Conservation (phyloP, 53 echinoderm and acorn worm species). For the Temnopleurus reevesii region DNA sequence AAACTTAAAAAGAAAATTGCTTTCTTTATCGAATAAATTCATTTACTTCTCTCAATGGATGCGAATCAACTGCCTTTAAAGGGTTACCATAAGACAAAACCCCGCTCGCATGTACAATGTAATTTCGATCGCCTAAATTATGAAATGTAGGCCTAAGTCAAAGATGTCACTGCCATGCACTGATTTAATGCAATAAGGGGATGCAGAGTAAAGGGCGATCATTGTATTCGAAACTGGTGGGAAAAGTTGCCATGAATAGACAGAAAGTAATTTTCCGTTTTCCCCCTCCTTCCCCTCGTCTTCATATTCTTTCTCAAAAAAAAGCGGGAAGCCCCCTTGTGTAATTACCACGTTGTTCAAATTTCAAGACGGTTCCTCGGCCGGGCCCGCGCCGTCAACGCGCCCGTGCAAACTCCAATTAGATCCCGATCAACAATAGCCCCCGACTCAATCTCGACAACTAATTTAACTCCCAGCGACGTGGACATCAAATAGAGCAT, state of each 20-base stretch:
- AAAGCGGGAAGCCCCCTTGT: neutral
- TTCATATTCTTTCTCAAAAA: neutral
- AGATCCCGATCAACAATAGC: neutral
- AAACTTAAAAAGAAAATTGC: no score
- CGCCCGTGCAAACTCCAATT: slow-evolving; percentile 27
- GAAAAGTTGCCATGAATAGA: slow-evolving; percentile 8
- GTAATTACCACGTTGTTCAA: neutral
- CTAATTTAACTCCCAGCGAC: slow-evolving; percentile 46
- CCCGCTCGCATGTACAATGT: neutral
- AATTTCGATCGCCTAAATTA: neutral
- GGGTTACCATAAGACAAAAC: neutral
- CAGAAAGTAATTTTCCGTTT: neutral
- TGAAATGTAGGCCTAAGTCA: no score
- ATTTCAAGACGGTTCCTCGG: neutral
- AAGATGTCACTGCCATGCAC: neutral
- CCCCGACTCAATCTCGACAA: slow-evolving; percentile 17
- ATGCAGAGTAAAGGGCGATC: neutral
- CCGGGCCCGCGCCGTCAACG: neutral
- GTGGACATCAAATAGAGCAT: slow-evolving; percentile 31
- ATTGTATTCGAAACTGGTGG: slow-evolving; percentile 5
- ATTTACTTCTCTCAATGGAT: neutral
- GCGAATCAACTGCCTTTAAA: neutral
- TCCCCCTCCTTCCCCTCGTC: neutral
- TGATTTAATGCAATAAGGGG: slow-evolving; percentile 24
- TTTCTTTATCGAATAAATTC: neutral